A percentile compares a stretch with the other conserved stretches of the same genome.
Conservation (phyloP, 1,140 invertebrate species). For the Zelostemma sp. region DNA sequence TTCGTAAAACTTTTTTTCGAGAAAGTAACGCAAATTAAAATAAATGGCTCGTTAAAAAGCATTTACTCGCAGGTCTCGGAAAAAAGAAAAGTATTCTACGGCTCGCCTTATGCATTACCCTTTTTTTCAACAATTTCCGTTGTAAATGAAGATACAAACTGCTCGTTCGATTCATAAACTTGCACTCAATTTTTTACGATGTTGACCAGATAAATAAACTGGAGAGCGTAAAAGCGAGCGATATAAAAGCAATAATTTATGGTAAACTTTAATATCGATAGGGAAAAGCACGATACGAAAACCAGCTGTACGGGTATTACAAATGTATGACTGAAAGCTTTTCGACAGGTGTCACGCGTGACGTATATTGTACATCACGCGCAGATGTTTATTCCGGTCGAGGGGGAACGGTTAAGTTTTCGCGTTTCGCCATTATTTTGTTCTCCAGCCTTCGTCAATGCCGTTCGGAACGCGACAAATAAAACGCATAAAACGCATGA, state of each 20-base stretch:
- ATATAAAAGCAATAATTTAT: no score
- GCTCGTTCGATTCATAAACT: no score
- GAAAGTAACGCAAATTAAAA: background rate
- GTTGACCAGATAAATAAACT: no score
- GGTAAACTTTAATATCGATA: slow-evolving; percentile 18
- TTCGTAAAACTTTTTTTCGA: background rate
- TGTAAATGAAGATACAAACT: no score
- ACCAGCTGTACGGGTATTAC: slow-evolving; percentile 31
- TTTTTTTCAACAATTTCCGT: no score
- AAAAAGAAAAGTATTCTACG: background rate
- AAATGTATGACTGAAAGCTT: slow-evolving; percentile 40
- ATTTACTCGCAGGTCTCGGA: background rate
- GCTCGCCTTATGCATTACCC: no score
- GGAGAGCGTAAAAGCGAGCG: no score
- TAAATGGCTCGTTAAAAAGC: slow-evolving; percentile 5
- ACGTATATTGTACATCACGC: slow-evolving; percentile 28
- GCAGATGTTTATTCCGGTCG: slow-evolving; percentile 39
- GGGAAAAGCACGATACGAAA: slow-evolving; percentile 18
- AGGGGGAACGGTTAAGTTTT: slow-evolving; percentile 29
- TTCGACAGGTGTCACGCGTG: slow-evolving; percentile 30
- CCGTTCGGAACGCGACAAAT: slow-evolving; percentile 3
- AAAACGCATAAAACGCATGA: background rate
- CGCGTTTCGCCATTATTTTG: background rate
- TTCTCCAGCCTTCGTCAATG: slow-evolving; percentile 1
- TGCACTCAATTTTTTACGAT: no score